These are phyloP conservation scores for Conus betulinus DNA, from an alignment of 1,140 invertebrate genomes.

Conservation along the genomic window DNA sequence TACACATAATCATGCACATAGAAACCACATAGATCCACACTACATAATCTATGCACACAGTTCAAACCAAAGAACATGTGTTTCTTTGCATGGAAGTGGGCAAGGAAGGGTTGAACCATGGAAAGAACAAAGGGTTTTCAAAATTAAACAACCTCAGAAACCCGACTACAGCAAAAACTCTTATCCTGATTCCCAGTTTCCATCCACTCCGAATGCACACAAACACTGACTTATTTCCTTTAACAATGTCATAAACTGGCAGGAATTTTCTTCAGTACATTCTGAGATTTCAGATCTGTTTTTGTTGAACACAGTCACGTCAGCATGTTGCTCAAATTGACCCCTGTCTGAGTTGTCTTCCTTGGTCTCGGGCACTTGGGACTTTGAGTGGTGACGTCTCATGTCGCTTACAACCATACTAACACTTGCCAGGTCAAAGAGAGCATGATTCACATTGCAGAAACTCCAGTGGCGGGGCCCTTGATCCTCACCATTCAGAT, in stretches of 20 bases:
- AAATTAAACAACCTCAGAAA: too few species aligned
- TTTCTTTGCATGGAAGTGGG: too few species aligned
- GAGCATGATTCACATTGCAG: conserved; percentile 29
- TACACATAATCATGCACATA: too few species aligned
- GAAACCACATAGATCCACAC: too few species aligned
- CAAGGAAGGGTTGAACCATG: too few species aligned
- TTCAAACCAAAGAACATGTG: too few species aligned
- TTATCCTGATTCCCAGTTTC: background rate
- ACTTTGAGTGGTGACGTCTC: background rate
- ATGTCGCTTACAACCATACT: background rate
- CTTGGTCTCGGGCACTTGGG: background rate
- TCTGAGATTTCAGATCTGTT: background rate
- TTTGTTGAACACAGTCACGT: background rate
- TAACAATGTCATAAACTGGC: background rate
- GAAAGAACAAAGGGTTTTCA: too few species aligned
- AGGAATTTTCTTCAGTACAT: background rate
- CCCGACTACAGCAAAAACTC: too few species aligned
- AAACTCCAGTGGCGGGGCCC: conserved; percentile 1
- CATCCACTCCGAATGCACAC: background rate
- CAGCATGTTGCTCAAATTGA: background rate
- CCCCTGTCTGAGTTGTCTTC: background rate
- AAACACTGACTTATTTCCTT: conserved; percentile 4
- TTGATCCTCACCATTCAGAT: background rate
- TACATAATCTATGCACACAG: too few species aligned
- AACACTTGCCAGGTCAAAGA: conserved; percentile 21